Base-by-base conservation (phyloP, 2,113 vertebrate species). In the Nanorana parkeri region DNA sequence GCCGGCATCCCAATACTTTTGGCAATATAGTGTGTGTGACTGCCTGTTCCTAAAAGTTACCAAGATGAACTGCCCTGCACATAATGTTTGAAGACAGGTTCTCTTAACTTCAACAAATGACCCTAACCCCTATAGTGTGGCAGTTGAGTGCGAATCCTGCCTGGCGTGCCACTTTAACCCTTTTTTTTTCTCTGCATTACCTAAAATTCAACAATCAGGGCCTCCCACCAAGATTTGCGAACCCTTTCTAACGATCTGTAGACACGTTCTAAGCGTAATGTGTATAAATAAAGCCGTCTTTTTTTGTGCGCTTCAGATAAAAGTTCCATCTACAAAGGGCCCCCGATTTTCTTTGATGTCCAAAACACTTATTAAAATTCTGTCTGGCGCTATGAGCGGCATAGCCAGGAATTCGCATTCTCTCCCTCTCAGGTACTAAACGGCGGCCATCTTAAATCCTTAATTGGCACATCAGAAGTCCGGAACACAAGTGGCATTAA, bases 311-410 rank as follows among this genome's bases (percentile, higher is more conserved):
- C 17, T 51, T 13, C 24, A 67, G 63, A 78, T 78, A 68, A 78
- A 78, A 78, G 77, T 32, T 68, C 64, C n/a, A 54, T 29, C 64
- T 78, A 78, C 63, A 78, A 78, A 78, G 76, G n/a, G 15, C 47
- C 13, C 15, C 15, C 10, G 5, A 36, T 36, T 24, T 52, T 32
- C 63, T 66, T 67, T 67, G 26, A 78, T 64, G 36, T 65, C 60
- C 63, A 65, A 64, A 65, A 63, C 61, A 26, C 11, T 63, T 77
- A 77, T 77, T 77, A 65, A 77, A 77, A 77, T 77, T 52, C 61
- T 29, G 24, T 28, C 61, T 54, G 23, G 75, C 17, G 20, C 75
- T 76, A 61, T 47, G 21, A 23, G 55, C 51, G 71, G 28, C 41
- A 47, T 11, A 73, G 71, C 26, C 5, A 19, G 28, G 54, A 29